These are phyloP conservation scores for Platyrinchus mystaceus DNA, from an alignment of 2,797 vertebrate genomes.

Conservation along the genomic window DNA sequence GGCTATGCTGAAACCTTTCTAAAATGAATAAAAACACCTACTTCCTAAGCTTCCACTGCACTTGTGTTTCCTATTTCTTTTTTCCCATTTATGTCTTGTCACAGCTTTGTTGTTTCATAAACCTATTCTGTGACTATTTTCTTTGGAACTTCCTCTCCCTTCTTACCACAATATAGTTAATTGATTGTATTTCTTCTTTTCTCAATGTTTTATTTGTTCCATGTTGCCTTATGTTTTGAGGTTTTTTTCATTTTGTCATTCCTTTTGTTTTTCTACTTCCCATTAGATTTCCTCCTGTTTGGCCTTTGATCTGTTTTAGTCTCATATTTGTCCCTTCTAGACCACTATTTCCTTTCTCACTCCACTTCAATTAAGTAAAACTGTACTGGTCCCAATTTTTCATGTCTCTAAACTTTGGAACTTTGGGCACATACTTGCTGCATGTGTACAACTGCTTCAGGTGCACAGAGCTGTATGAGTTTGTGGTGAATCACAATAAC, in stretches of 20 bases:
- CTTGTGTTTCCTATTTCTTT: conserved; percentile 22
- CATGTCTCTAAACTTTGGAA: neutral
- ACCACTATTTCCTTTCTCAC: neutral
- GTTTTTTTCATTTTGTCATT: neutral
- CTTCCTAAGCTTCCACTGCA: neutral
- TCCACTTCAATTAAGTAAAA: neutral
- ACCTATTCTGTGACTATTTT: neutral
- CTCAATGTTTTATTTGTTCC: neutral
- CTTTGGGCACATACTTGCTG: neutral
- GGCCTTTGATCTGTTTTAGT: neutral
- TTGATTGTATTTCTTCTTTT: neutral
- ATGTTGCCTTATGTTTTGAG: neutral
- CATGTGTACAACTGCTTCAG: neutral
- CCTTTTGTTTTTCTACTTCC: neutral
- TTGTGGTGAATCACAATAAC: neutral
- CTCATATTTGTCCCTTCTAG: neutral
- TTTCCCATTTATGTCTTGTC: neutral
- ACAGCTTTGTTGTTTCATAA: neutral
- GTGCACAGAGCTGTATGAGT: neutral
- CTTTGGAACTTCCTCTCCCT: neutral
- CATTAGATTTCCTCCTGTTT: neutral
- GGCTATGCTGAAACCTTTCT: neutral
- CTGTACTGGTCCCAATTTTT: neutral
- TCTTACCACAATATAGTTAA: neutral
- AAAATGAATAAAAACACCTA: conserved; percentile 37